phyloP scores from a whole-genome alignment of 2,888 invertebrate species.

The Cheilosia scutellata region DNA sequence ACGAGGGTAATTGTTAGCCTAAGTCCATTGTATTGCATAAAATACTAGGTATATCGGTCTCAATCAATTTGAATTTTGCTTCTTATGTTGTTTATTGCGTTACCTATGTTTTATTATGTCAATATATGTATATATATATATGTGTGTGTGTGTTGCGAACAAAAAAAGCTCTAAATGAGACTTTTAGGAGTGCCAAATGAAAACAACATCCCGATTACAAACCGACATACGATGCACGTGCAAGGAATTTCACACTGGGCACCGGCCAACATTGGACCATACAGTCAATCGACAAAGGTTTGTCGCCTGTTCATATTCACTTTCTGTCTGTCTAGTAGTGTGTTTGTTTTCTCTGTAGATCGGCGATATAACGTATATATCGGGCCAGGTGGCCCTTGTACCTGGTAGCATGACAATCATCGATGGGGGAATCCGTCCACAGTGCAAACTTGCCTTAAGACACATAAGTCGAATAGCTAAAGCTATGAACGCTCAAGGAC shows the following conservation, averaged over 20 bases:
- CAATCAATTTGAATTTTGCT: slow-evolving; percentile 25
- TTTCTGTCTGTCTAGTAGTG: not conserved
- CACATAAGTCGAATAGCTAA: slow-evolving; percentile 93
- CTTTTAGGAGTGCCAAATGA: slow-evolving; percentile 76
- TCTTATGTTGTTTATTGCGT: slow-evolving; percentile 59
- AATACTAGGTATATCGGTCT: slow-evolving; percentile 45
- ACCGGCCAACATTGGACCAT: slow-evolving; percentile 98
- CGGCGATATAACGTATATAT: slow-evolving; percentile 92
- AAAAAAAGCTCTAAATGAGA: slow-evolving; percentile 73
- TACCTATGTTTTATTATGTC: slow-evolving; percentile 65
- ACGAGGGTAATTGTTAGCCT: slow-evolving; percentile 71
- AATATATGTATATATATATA: slow-evolving; percentile 56
- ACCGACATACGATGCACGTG: slow-evolving; percentile 94
- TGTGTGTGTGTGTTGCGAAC: slow-evolving; percentile 72
- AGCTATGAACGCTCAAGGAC: slow-evolving; percentile 91
- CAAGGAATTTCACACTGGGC: slow-evolving; percentile 99
- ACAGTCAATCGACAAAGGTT: slow-evolving; percentile 96
- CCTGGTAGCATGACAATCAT: slow-evolving; percentile 91
- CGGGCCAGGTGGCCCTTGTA: slow-evolving; percentile 96
- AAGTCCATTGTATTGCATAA: slow-evolving; percentile 65
- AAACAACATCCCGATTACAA: slow-evolving; percentile 77
- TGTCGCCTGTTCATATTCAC: slow-evolving; percentile 76
- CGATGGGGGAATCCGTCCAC: slow-evolving; percentile 91
- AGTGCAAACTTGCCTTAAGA: slow-evolving; percentile 92
- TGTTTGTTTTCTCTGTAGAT: slow-evolving; percentile 85